These are phyloP conservation scores for Eledone cirrhosa DNA, from an alignment of 2,888 invertebrate species.

Conservation along the genomic window DNA sequence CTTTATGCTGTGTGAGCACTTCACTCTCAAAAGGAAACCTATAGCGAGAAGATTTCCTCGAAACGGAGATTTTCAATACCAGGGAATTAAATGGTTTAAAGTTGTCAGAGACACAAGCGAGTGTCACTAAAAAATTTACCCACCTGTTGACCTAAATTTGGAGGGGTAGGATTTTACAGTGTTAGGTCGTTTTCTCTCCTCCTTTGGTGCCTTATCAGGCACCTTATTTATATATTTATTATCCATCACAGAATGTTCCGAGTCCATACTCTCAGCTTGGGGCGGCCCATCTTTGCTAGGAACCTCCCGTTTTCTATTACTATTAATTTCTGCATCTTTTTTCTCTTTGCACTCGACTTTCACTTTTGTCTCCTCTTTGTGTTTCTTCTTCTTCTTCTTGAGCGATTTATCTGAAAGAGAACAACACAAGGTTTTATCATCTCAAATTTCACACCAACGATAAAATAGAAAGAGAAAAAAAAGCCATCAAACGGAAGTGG, in stretches of 20 bases:
- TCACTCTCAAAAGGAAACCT: no score
- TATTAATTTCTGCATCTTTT: conserved; percentile 15
- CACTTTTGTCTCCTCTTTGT: conserved; percentile 27
- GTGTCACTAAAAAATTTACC: conserved; percentile 32
- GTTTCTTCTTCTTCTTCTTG: conserved; percentile 35
- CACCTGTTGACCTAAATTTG: conserved; percentile 86
- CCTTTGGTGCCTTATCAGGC: conserved; percentile 32
- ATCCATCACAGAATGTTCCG: conserved; percentile 35
- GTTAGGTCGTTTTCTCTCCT: conserved; percentile 74
- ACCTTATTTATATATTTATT: conserved; percentile 34
- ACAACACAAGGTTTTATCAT: not conserved
- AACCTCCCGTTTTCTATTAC: not conserved
- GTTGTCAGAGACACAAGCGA: not conserved
- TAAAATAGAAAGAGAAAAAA: no score
- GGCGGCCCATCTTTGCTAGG: not conserved
- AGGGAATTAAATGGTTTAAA: no score
- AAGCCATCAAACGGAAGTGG: no score
- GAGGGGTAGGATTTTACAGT: conserved; percentile 84
- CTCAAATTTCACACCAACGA: no score
- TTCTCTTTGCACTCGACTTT: conserved; percentile 29
- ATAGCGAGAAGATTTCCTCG: no score
- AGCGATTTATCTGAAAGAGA: conserved; percentile 20
- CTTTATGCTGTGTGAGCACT: no score
- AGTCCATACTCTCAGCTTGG: conserved; percentile 33
- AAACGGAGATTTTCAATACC: no score